Conservation (phyloP, 2,797 vertebrate genomes). For the Orestias chungarensis region DNA sequence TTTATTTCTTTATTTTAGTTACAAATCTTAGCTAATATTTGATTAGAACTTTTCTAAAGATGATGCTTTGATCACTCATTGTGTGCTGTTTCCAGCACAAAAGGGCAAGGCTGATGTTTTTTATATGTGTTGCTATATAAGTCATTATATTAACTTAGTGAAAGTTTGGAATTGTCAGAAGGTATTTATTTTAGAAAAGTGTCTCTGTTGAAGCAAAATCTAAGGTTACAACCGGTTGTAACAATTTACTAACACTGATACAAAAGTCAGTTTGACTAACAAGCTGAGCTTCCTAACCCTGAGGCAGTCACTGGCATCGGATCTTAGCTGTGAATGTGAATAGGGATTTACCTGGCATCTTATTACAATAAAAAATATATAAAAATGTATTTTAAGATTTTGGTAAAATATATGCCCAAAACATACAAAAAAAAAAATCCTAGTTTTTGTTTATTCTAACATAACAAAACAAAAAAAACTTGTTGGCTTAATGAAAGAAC, state of each 20-base stretch:
- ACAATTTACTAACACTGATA: neutral
- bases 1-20: neutral
- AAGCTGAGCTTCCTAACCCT: neutral
- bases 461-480: neutral
- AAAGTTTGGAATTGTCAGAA: neutral
- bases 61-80: neutral
- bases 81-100: too few relatives aligned
- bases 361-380: neutral
- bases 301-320: neutral
- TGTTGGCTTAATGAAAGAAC: neutral
- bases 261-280: neutral
- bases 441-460: neutral
- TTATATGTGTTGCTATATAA: neutral
- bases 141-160: neutral
- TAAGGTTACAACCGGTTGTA: neutral
- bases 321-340: neutral
- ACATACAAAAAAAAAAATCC: neutral
- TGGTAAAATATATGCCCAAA: neutral
- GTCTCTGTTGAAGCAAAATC: neutral
- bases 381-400: neutral
- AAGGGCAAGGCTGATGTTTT: neutral
- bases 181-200: neutral
- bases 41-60: neutral
- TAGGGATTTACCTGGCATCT: neutral
- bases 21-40: neutral